These are phyloP conservation scores for Pachycephala philippinensis DNA, from an alignment of 2,113 vertebrate genomes.

Conservation along the genomic window DNA sequence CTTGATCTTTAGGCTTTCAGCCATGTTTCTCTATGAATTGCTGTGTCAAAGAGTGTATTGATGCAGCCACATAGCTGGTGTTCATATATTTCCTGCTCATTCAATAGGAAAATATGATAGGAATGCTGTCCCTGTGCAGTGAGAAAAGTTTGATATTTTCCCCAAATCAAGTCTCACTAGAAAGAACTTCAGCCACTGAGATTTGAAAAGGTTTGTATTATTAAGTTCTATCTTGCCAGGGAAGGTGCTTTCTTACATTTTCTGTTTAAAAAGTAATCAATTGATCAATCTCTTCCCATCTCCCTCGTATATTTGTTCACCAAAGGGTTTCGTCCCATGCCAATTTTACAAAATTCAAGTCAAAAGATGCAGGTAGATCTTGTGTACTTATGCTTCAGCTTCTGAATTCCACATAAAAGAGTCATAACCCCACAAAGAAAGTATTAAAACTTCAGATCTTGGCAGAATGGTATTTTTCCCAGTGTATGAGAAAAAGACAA, in stretches of 20 bases:
- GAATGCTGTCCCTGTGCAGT: slow-evolving; percentile 27
- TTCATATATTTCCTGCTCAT: slow-evolving; percentile 13
- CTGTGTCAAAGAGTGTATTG: slow-evolving; percentile 11
- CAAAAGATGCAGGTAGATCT: neutral
- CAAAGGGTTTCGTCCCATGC: neutral
- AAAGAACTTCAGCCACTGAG: neutral
- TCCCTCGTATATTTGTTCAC: neutral
- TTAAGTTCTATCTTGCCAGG: neutral
- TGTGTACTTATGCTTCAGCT: neutral
- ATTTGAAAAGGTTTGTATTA: neutral
- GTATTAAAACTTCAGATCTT: neutral
- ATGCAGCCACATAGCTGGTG: slow-evolving; percentile 21
- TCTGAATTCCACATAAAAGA: neutral
- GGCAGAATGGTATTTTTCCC: neutral
- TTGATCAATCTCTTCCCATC: neutral
- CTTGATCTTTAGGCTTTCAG: neutral
- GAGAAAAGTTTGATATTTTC: slow-evolving; percentile 37
- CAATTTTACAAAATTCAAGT: neutral
- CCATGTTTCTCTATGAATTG: neutral
- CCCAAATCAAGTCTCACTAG: neutral
- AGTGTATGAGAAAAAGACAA: neutral
- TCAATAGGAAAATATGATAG: slow-evolving; percentile 46
- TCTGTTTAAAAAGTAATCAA: neutral
- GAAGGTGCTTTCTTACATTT: neutral
- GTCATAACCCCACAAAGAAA: neutral